Percentiles rank a stretch among this genome's conserved stretches.
These are phyloP conservation scores for Intellagama lesueurii DNA, from an alignment of 2,797 vertebrate species.

Conservation along the genomic window DNA sequence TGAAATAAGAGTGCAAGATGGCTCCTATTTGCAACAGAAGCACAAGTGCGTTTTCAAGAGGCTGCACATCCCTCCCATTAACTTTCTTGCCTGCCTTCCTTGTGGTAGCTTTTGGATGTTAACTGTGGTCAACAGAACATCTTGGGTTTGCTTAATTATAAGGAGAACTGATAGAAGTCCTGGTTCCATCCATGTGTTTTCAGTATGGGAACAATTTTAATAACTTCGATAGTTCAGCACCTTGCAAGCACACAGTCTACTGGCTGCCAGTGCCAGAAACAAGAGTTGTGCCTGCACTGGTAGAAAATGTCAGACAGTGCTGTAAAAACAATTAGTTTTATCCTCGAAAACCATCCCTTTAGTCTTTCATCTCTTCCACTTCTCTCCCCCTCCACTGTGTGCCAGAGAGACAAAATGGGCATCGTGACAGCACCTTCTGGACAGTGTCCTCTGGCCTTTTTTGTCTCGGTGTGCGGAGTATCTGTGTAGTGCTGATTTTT, in stretches of 20 bases:
- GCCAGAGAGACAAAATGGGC: neutral
- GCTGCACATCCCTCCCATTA: conserved; percentile 50
- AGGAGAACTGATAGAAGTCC: neutral
- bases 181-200: neutral
- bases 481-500: neutral
- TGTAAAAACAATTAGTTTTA: neutral
- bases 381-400: neutral
- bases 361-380: neutral
- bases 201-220: no score
- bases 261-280: neutral
- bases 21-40: conserved; percentile 75
- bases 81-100: conserved; percentile 37
- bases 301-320: neutral
- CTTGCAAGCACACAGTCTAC: no score
- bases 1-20: conserved; percentile 30
- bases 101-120: conserved; percentile 59
- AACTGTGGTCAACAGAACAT: conserved; percentile 54
- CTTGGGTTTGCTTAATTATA: conserved; percentile 35
- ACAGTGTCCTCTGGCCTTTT: neutral
- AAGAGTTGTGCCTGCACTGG: no score
- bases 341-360: neutral
- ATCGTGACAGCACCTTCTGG: neutral
- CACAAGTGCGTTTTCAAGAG: conserved; percentile 82
- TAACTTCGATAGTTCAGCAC: neutral
- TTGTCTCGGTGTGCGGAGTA: neutral